These are phyloP conservation scores for Platysteira castanea DNA, from an alignment of 2,113 vertebrate species.

Conservation along the genomic window DNA sequence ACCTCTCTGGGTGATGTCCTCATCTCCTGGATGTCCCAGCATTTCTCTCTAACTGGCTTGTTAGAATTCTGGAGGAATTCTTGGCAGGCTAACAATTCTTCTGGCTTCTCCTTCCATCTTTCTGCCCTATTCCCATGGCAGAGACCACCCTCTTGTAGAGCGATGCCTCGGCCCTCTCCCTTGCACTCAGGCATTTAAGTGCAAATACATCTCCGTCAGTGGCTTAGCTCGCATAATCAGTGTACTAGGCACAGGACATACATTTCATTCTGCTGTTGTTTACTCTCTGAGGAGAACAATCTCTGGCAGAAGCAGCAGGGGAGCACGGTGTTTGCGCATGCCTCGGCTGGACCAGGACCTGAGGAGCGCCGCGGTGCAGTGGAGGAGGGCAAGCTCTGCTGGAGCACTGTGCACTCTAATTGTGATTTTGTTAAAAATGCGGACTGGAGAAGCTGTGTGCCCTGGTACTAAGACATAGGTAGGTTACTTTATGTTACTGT, in stretches of 20 bases:
- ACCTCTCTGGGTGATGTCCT: neutral
- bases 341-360: fast-evolving
- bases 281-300: neutral
- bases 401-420: neutral
- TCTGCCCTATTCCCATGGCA: neutral
- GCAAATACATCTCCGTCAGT: neutral
- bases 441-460: neutral
- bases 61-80: neutral
- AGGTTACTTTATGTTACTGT: neutral
- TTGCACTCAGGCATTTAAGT: neutral
- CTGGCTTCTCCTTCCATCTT: neutral
- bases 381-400: neutral
- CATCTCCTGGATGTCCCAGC: neutral
- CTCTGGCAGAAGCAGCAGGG: neutral
- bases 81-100: neutral
- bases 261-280: slow-evolving; percentile 12
- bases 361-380: neutral
- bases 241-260: neutral
- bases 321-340: fast-evolving
- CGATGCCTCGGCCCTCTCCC: neutral
- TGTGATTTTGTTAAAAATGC: neutral
- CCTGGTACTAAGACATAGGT: neutral
- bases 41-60: neutral
- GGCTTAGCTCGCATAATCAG: neutral
- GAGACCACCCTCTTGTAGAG: neutral